These are phyloP conservation scores for Gymnocypris eckloni DNA, from an alignment of 2,797 vertebrate genomes.

Conservation along the genomic window DNA sequence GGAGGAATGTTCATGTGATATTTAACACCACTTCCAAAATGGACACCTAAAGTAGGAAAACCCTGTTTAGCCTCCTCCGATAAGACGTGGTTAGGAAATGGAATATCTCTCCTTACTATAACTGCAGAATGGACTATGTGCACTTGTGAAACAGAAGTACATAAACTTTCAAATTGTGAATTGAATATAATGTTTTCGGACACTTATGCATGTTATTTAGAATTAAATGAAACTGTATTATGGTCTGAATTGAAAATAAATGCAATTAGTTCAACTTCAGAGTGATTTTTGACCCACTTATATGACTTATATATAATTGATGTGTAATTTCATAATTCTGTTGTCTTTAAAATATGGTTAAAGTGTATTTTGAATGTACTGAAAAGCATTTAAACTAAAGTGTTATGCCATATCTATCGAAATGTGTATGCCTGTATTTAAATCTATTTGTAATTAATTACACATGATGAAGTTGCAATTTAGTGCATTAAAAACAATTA, in stretches of 20 bases:
- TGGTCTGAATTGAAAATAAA: not conserved
- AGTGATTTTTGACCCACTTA: not conserved
- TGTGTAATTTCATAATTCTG: not conserved
- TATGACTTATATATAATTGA: not conserved
- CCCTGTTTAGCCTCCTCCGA: not conserved
- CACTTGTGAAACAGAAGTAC: not conserved
- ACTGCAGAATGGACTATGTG: not conserved
- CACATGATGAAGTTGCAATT: no score
- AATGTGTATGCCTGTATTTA: no score
- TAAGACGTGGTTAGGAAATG: not conserved
- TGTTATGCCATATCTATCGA: no score
- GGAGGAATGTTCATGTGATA: conserved; percentile 27
- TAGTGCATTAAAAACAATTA: no score
- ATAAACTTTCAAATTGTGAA: not conserved
- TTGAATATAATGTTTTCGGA: not conserved
- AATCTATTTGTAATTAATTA: no score
- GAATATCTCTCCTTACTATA: not conserved
- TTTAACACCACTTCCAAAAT: conserved; percentile 32
- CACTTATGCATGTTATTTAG: not conserved
- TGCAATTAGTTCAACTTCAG: not conserved
- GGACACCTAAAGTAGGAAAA: not conserved
- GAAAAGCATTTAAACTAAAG: no score
- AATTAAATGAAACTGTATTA: not conserved
- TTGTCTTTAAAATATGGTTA: not conserved
- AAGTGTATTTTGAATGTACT: no score